Evolutionary conservation across 2,113 vertebrate species (phyloP).

Genomic region (Tachysurus fulvidraco): DNA sequence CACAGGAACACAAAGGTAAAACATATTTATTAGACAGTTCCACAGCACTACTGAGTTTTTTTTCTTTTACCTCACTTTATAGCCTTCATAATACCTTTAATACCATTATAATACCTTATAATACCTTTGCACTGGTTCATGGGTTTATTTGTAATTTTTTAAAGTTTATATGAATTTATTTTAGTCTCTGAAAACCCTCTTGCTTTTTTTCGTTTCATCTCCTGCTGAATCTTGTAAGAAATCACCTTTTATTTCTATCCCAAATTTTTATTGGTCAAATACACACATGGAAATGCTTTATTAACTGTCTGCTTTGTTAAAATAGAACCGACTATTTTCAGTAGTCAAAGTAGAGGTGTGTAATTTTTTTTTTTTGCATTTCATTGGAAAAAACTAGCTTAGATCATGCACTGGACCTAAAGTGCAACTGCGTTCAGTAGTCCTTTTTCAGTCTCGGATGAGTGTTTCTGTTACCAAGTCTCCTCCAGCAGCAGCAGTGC

Average conservation of each 20-base stretch:
- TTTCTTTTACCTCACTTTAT: not conserved
- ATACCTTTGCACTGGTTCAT: not conserved
- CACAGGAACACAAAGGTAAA: not conserved
- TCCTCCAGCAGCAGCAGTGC: not conserved
- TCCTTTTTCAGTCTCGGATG: not conserved
- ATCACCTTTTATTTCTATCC: not conserved
- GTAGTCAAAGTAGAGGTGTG: no score
- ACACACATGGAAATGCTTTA: no score
- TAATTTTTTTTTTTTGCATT: no score
- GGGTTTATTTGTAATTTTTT: no score
- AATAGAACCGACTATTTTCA: no score
- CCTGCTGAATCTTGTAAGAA: not conserved
- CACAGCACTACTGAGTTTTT: not conserved
- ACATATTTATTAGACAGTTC: not conserved
- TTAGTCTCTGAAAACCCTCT: not conserved
- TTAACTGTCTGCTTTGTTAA: no score
- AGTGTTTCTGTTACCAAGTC: not conserved
- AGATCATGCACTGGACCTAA: not conserved
- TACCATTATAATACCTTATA: not conserved
- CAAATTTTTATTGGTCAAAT: no score
- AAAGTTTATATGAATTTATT: not conserved
- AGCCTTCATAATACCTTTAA: not conserved
- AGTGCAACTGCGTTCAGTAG: not conserved
- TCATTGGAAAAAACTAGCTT: no score
- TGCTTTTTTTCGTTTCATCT: not conserved